These are phyloP conservation scores for Brenthis daphne DNA, from an alignment of 2,888 invertebrate species.

Conservation along the genomic window DNA sequence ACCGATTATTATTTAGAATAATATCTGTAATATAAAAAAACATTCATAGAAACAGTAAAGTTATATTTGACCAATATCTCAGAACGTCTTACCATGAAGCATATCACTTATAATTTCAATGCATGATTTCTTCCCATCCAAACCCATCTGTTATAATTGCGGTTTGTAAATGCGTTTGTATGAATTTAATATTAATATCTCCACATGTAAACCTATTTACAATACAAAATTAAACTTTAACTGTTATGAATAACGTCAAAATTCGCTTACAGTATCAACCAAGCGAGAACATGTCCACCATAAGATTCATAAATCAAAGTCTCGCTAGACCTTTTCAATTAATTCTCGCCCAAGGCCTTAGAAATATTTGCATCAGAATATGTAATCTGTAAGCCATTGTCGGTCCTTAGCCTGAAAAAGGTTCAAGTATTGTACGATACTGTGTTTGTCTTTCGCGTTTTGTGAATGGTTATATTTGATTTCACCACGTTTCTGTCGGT, in stretches of 20 bases:
- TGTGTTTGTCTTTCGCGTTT: constrained; percentile 66
- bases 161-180: constrained; percentile 30
- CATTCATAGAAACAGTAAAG: neutral
- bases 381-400: constrained; percentile 49
- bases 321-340: constrained; percentile 56
- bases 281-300: constrained; percentile 6
- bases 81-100: neutral
- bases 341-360: constrained; percentile 51
- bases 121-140: constrained; percentile 17
- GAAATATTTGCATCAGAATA: constrained; percentile 58
- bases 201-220: constrained; percentile 6
- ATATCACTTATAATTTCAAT: constrained; percentile 15
- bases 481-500: constrained; percentile 20
- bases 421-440: constrained; percentile 64
- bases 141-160: constrained; percentile 26
- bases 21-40: neutral
- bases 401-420: constrained; percentile 51
- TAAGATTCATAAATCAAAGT: constrained; percentile 51
- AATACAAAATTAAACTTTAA: constrained; percentile 9
- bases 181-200: constrained; percentile 32
- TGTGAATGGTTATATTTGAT: constrained; percentile 37
- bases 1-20: too few relatives aligned
- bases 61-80: neutral
- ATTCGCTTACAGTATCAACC: neutral
- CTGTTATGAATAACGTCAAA: neutral